Evolutionary conservation across 1,140 invertebrate genomes (phyloP), one percentile per base, ranked within the genome.

Genomic region (Plodia interpunctella): DNA sequence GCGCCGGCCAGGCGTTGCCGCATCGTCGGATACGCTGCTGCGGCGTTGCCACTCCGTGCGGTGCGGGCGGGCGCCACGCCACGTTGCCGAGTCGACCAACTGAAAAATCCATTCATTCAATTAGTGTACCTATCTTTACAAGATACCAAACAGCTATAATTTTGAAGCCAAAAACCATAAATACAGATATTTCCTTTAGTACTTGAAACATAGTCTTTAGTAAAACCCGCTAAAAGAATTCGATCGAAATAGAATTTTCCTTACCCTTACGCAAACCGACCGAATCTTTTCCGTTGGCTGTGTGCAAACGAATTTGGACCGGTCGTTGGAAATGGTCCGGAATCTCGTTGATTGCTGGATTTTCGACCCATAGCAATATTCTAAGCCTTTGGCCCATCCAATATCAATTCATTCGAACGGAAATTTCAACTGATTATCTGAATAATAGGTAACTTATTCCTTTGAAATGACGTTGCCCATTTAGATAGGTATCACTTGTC

Each of bases 91-190:
- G 67, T 9, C 60, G 30, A 63, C 50, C 38, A 66, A 65, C 74
- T 74, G 75, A 78, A 78, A 74, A 78, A 78, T 76, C 78, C 81
- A 84, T 84, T 84, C 81, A 86, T 87, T 79, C 81, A 78, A 77
- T 77, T 75, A 74, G 64, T 71, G 61, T 63, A 13, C 11, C 5
- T 9, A 9, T 8, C 13, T 38, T 35, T 9, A 35, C 8, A 35
- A 35, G 8, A 44, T 44, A 15, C 15, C 15, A 15, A 38, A 38
- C 8, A 2, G 4, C 28, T 28, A 28, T 28, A 9, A 5, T 28
- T 28, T 5, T 28, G 4, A 28, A 28, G 4, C 28, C 28, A 5
- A 5, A 5, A 9, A 28, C 28, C 28, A 5, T 28, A 28, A 3
- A 28, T 28, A 28, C 28, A 28, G 9, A 28, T 28, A 28, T 28